A percentile compares a stretch with the other conserved stretches of the same genome.
phyloP scores from a whole-genome alignment of 2,888 invertebrate species.

The Piscicola geometra region DNA sequence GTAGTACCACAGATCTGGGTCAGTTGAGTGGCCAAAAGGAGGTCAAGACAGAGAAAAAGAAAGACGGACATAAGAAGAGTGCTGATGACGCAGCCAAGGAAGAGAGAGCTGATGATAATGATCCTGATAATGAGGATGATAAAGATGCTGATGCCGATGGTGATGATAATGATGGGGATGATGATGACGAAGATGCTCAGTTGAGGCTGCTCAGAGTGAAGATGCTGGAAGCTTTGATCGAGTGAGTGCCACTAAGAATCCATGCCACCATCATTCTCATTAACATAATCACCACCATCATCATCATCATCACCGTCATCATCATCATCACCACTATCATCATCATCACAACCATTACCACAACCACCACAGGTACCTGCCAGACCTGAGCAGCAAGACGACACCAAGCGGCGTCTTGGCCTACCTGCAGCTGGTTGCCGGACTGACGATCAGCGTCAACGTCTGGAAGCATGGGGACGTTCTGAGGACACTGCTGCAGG shows the following conservation, averaged over 20 bases:
- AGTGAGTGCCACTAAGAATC: slow-evolving; percentile 48
- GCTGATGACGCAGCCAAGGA: slow-evolving; percentile 45
- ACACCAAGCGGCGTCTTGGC: slow-evolving; percentile 67
- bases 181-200: slow-evolving; percentile 42
- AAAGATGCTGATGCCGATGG: background rate
- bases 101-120: slow-evolving; percentile 38
- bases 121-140: slow-evolving; percentile 45
- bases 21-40: slow-evolving; percentile 59
- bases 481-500: background rate
- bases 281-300: too few relatives aligned
- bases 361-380: slow-evolving; percentile 61
- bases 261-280: background rate
- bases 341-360: too few relatives aligned
- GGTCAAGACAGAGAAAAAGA: background rate
- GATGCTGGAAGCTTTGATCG: slow-evolving; percentile 58
- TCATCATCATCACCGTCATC: background rate
- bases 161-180: too few relatives aligned
- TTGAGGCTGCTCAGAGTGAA: slow-evolving; percentile 57
- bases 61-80: slow-evolving; percentile 43
- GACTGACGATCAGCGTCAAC: slow-evolving; percentile 11
- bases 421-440: background rate
- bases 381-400: slow-evolving; percentile 69
- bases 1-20: slow-evolving; percentile 66
- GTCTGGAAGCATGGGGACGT: background rate
- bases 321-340: background rate